Evolutionary conservation across 2,888 invertebrate genomes (phyloP).

Genomic region (Mesorhabditis belari): DNA sequence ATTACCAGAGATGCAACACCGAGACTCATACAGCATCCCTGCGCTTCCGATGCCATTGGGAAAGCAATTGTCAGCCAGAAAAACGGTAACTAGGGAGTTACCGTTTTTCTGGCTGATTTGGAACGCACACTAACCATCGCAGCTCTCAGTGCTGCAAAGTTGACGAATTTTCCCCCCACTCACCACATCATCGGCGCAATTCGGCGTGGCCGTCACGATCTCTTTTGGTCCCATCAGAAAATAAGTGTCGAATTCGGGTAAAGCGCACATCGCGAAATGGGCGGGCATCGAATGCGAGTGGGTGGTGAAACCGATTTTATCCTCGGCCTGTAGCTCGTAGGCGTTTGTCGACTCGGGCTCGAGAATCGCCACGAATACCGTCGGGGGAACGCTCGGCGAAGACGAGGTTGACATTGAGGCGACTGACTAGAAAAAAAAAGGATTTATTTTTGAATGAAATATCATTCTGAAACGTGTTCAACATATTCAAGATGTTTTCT

Average conservation of each 20-base stretch:
- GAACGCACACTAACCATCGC: no score
- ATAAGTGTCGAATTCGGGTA: conserved; percentile 35
- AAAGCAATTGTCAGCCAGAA: no score
- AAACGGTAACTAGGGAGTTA: no score
- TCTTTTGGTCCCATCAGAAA: conserved; percentile 38
- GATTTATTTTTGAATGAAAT: not conserved
- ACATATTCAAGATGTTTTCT: no score
- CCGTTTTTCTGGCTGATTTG: no score
- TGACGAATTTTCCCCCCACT: no score
- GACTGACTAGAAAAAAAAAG: not conserved
- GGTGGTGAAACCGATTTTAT: not conserved
- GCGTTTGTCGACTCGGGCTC: not conserved
- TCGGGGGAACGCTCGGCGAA: not conserved
- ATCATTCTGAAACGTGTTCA: no score
- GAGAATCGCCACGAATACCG: not conserved
- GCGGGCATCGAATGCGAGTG: conserved; percentile 13
- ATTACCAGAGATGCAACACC: no score
- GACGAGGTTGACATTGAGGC: not conserved
- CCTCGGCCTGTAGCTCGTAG: not conserved
- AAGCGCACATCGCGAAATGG: conserved; percentile 21
- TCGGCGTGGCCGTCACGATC: conserved; percentile 32
- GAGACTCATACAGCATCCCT: no score
- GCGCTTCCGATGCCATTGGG: no score
- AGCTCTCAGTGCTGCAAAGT: no score
- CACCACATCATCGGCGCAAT: not conserved